Conservation (phyloP, 2,113 vertebrate species). For the Erythrocercus mccallii region DNA sequence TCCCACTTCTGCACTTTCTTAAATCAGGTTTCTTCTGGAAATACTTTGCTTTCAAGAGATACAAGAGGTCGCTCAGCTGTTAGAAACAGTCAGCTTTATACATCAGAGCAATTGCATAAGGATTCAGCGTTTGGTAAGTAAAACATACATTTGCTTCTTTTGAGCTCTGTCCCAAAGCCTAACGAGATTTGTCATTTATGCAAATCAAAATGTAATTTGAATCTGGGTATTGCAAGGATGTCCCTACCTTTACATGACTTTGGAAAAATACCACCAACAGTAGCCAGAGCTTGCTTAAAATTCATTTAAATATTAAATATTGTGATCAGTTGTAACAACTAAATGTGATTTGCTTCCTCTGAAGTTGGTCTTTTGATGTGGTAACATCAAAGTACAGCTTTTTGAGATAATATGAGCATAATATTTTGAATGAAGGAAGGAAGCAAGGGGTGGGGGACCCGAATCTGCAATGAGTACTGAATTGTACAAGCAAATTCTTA, state of each 20-base stretch:
- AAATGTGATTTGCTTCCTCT: background rate
- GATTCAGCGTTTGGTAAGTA: constrained; percentile 18
- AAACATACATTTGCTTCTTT: background rate
- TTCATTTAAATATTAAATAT: background rate
- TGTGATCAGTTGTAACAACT: background rate
- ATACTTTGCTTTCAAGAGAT: constrained; percentile 57
- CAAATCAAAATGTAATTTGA: background rate
- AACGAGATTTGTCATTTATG: background rate
- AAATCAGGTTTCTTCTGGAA: constrained; percentile 47
- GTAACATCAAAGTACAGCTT: background rate
- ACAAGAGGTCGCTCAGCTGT: constrained; percentile 69
- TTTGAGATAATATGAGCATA: background rate
- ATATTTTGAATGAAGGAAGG: background rate
- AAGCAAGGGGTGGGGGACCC: accelerated
- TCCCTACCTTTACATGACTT: background rate
- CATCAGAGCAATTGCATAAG: constrained; percentile 23
- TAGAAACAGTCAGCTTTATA: constrained; percentile 68
- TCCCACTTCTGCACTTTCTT: background rate
- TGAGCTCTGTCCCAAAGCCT: background rate
- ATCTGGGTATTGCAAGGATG: background rate
- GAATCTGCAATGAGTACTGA: background rate
- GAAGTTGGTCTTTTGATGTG: background rate
- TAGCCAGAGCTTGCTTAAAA: background rate
- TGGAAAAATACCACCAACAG: background rate
- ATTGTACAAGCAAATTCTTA: background rate